These are phyloP conservation scores for Scarus forsteni DNA, from an alignment of 2,797 vertebrate genomes.

Conservation along the genomic window DNA sequence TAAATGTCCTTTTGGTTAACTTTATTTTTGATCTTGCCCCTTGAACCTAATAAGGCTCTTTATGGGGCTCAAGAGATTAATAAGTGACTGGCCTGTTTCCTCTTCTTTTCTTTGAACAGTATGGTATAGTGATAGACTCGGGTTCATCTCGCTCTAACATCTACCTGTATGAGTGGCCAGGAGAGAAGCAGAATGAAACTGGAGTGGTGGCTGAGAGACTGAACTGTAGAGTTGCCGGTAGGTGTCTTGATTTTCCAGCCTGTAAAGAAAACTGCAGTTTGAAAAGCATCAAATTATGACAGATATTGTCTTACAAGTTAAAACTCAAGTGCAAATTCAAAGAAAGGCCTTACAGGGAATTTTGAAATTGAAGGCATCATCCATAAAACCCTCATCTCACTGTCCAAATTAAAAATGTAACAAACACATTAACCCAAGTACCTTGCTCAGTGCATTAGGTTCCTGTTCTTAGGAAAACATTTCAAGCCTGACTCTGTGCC, in stretches of 20 bases:
- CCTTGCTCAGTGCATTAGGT: neutral
- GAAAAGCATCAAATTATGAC: neutral
- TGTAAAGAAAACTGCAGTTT: neutral
- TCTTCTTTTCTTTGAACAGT: conserved; percentile 77
- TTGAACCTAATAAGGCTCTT: too few species aligned
- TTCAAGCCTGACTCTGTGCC: conserved; percentile 19
- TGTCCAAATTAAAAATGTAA: neutral
- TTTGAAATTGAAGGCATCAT: neutral
- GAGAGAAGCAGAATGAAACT: conserved; percentile 94
- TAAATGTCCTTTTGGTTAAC: too few species aligned
- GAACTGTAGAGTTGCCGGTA: conserved; percentile 89
- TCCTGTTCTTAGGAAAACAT: neutral
- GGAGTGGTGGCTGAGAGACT: conserved; percentile 89
- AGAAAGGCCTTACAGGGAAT: neutral
- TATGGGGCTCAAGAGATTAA: too few species aligned
- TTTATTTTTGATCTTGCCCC: too few species aligned
- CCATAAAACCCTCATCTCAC: neutral
- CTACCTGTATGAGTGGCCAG: conserved; percentile 94
- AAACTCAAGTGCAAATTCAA: neutral
- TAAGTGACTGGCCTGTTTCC: too few species aligned
- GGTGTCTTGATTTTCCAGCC: conserved; percentile 37
- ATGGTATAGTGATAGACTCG: conserved; percentile 94
- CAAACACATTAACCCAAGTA: neutral
- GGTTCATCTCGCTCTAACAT: conserved; percentile 94
- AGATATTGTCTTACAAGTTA: neutral